Evolutionary conservation across 2,113 vertebrate species (phyloP).

Genomic region (Triplophysa dalaica): DNA sequence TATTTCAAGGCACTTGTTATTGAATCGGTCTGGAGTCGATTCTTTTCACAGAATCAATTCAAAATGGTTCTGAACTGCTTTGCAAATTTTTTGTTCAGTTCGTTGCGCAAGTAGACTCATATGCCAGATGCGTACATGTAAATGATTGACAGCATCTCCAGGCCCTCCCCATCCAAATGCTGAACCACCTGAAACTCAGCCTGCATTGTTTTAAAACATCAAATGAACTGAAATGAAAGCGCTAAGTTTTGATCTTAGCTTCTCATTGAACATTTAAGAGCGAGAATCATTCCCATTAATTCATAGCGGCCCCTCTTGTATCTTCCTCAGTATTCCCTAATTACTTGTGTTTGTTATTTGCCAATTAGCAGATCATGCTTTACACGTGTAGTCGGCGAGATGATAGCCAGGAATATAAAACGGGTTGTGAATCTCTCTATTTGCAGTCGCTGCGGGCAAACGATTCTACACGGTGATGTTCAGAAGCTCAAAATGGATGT

Average conservation of each 20-base stretch:
- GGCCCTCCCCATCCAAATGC: too few species aligned
- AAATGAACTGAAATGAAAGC: background rate
- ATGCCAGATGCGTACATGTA: too few species aligned
- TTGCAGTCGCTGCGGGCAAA: background rate
- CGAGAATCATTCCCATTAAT: slow-evolving; percentile 20
- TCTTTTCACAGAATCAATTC: too few species aligned
- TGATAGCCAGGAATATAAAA: background rate
- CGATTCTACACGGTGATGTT: background rate
- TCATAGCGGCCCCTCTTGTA: background rate
- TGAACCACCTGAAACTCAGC: too few species aligned
- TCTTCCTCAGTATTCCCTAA: slow-evolving; percentile 26
- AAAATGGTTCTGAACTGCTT: too few species aligned
- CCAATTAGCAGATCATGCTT: slow-evolving; percentile 26
- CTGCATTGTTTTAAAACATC: background rate
- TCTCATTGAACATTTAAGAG: slow-evolving; percentile 13
- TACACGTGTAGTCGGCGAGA: slow-evolving; percentile 19
- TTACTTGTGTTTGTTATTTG: slow-evolving; percentile 31
- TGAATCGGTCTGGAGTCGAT: too few species aligned
- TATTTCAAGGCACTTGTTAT: too few species aligned
- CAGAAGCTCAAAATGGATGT: background rate
- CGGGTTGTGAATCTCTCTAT: slow-evolving; percentile 3
- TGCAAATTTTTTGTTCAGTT: too few species aligned
- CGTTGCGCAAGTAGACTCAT: too few species aligned
- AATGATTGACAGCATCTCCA: too few species aligned
- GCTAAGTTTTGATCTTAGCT: background rate